These are phyloP conservation scores for Zeugodacus cucurbitae DNA, from an alignment of 1,140 invertebrate species.

Conservation along the genomic window DNA sequence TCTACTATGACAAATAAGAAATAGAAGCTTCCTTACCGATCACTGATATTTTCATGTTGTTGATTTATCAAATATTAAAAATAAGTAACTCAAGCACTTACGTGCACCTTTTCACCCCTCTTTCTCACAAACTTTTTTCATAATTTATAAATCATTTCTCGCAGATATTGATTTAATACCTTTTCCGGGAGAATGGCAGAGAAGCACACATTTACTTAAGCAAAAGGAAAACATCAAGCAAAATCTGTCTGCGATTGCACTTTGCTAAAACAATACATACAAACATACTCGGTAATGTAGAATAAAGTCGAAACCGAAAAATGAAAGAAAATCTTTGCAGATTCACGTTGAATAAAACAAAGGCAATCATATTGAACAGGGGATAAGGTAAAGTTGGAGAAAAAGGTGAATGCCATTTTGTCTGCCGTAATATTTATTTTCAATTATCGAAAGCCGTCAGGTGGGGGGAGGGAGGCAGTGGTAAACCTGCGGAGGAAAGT, in stretches of 20 bases:
- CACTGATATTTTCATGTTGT: too few species aligned
- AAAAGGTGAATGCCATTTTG: slow-evolving; percentile 29
- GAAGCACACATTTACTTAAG: not conserved
- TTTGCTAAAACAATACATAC: not conserved
- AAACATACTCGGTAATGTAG: not conserved
- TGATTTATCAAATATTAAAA: too few species aligned
- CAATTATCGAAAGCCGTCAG: slow-evolving; percentile 5
- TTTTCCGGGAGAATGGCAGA: not conserved
- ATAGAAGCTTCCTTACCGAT: too few species aligned
- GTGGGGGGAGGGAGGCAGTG: not conserved
- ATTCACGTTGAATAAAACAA: not conserved
- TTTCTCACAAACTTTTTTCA: not conserved
- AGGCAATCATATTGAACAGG: not conserved
- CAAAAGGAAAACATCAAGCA: not conserved
- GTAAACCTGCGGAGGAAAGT: not conserved
- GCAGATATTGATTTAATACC: not conserved
- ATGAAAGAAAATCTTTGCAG: not conserved
- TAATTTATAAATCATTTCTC: not conserved
- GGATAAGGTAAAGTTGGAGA: not conserved
- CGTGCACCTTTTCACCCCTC: too few species aligned
- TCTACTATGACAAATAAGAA: too few species aligned
- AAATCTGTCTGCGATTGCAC: not conserved
- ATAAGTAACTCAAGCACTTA: too few species aligned
- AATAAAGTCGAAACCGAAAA: not conserved
- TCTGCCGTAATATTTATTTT: slow-evolving; percentile 36